Evolutionary conservation across 2,888 invertebrate genomes (phyloP).

Genomic region (Sphaeridia pumilis): DNA sequence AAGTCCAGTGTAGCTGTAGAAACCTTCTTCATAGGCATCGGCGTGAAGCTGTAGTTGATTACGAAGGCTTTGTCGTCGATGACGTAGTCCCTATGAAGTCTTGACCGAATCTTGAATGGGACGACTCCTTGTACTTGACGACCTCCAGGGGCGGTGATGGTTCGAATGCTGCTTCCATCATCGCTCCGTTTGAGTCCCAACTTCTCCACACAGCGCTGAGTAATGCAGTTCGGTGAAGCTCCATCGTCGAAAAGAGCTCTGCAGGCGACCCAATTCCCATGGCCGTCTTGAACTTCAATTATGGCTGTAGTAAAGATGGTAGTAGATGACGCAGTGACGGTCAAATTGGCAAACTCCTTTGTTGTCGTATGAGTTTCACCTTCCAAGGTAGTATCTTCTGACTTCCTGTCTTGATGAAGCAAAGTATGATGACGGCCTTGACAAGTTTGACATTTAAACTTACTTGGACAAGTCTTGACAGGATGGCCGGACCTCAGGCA

Average conservation of each 20-base stretch:
- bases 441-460: too few species aligned
- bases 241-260: constrained; percentile 10
- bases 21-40: background rate
- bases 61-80: background rate
- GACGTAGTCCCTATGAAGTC: background rate
- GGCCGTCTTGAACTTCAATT: background rate
- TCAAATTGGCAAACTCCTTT: too few species aligned
- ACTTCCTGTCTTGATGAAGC: too few species aligned
- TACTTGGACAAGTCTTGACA: too few species aligned
- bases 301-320: constrained; percentile 1
- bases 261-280: background rate
- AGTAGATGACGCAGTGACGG: too few species aligned
- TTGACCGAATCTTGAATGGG: background rate
- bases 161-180: too few species aligned
- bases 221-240: background rate
- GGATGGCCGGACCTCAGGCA: too few species aligned
- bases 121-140: background rate
- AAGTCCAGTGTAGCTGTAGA: too few species aligned
- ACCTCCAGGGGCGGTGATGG: background rate
- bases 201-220: background rate
- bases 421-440: too few species aligned
- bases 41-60: background rate
- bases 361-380: too few species aligned
- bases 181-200: background rate
- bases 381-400: too few species aligned